Evolutionary conservation across 2,113 vertebrate species (phyloP).

Genomic region (Etheostoma cragini): DNA sequence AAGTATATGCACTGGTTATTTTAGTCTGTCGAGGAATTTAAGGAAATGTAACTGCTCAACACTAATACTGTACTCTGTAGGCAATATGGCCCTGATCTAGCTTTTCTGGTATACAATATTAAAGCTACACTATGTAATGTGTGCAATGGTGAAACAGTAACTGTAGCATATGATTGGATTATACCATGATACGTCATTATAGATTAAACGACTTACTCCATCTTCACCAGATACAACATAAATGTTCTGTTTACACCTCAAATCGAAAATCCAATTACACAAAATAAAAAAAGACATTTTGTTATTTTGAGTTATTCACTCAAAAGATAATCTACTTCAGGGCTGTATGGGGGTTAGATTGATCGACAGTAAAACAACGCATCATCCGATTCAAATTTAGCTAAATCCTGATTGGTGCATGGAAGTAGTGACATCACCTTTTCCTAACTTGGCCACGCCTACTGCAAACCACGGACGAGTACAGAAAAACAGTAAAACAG

Average conservation of each 20-base stretch:
- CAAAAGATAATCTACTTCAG: background rate
- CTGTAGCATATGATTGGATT: background rate
- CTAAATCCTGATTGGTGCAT: background rate
- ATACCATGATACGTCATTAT: background rate
- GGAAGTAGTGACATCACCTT: background rate
- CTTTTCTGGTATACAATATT: background rate
- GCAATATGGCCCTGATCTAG: background rate
- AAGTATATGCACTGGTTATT: constrained; percentile 19
- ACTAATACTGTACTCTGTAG: background rate
- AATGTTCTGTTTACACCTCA: background rate
- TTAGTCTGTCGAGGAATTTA: constrained; percentile 19
- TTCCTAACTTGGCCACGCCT: background rate
- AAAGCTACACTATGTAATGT: background rate
- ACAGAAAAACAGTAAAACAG: background rate
- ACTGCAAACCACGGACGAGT: background rate
- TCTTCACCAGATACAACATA: background rate
- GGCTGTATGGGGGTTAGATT: background rate
- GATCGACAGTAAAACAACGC: background rate
- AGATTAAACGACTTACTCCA: too few species aligned
- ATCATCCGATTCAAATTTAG: background rate
- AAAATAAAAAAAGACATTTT: background rate
- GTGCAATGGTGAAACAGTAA: background rate
- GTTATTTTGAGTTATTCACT: background rate
- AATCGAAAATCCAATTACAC: background rate
- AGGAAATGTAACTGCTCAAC: constrained; percentile 9